Percentiles rank a stretch among this genome's conserved stretches.
phyloP scores from a whole-genome alignment of 2,888 invertebrate species.

The Mimachlamys varia region DNA sequence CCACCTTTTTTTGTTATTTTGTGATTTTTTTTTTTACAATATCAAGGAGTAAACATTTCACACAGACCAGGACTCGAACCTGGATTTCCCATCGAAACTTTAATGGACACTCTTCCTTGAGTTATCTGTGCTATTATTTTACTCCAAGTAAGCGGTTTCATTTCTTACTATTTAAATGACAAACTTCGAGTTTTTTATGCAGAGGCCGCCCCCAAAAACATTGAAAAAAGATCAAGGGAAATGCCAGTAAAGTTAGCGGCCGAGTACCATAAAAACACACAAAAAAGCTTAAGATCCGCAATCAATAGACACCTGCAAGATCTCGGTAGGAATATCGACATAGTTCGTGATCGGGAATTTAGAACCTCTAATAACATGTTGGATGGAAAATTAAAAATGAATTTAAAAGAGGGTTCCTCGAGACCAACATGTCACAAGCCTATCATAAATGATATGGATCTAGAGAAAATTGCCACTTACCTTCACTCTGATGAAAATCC shows the following conservation, averaged over 20 bases:
- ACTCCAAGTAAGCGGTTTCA: no score
- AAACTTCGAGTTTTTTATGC: constrained; percentile 39
- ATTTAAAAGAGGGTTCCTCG: neutral
- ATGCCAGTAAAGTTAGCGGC: neutral
- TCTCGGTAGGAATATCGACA: constrained; percentile 42
- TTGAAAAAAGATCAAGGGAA: neutral
- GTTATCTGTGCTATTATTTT: neutral
- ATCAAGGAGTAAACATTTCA: no score
- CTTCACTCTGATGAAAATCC: constrained; percentile 37
- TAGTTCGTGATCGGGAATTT: constrained; percentile 43
- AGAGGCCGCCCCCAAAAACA: constrained; percentile 38
- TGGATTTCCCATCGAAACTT: no score
- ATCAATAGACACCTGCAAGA: constrained; percentile 44
- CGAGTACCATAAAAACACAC: constrained; percentile 49
- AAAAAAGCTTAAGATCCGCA: constrained; percentile 44
- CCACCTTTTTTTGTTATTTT: no score
- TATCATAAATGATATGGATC: constrained; percentile 36
- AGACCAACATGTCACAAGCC: constrained; percentile 42
- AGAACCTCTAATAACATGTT: constrained; percentile 38
- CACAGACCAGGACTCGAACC: no score
- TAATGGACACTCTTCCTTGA: no score
- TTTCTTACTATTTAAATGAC: neutral
- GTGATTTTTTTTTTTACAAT: no score
- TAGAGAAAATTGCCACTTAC: constrained; percentile 42
- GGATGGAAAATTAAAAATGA: constrained; percentile 44